Base-by-base conservation (phyloP, 2,797 vertebrate genomes). In the Leptodactylus fallax region DNA sequence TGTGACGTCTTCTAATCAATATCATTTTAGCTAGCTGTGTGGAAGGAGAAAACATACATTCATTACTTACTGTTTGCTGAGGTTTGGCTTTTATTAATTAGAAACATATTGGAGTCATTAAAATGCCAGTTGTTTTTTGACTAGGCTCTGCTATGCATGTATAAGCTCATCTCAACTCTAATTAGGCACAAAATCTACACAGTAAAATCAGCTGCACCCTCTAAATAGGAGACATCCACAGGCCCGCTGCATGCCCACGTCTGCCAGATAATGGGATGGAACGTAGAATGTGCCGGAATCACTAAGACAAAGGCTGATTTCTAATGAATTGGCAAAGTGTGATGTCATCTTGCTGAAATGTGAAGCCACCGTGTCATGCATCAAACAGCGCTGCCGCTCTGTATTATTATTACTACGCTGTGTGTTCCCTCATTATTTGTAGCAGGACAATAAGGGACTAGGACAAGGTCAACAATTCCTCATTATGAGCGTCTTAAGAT, bases 61-160 rank as follows among this genome's bases (percentile, higher is more conserved):
- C 77, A 61, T 88, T 88, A 85, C 76, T 85, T 88, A 85, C 83
- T 80, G 77, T 88, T 85, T 85, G 87, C 87, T 85, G 77, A 85
- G 82, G 82, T 85, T 88, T 88, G 36, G 51, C 81, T 88, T 85
- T 80, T 88, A 88, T 88, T 72, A 80, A 19, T 74, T 72, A 82
- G 84, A 90, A 90, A 58, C 16, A 87, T 0, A 7, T 63, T 19
- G 8, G 0, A 87, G 55, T 7, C 81, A 19, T 13, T 79, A 10
- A 0, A 79, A 27, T 49, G 23, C 3, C 81, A 87, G 84, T 47
- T 88, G 80, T 69, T 89, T 85, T 0, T 1, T 69, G 6, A 16
- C 84, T 11, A 27, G 87, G 55, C 90, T 82, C 65, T 90, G 72
- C 74, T 12, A 85, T 85, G 86, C 86, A 86, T 90, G 83, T 90